Base-by-base conservation (phyloP, 2,888 invertebrate genomes). In the Metopia argyrocephala region DNA sequence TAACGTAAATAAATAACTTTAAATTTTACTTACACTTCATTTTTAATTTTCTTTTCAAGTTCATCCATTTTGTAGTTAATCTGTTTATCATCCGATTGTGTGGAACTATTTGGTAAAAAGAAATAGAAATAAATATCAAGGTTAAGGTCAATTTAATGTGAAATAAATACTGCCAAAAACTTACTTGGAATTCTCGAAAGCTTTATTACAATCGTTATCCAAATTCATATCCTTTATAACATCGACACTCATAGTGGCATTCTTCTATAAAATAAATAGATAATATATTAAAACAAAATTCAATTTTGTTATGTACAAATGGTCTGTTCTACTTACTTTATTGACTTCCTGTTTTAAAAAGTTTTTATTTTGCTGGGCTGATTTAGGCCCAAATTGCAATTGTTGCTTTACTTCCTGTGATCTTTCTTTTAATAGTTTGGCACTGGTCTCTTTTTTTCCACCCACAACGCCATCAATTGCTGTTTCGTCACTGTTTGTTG, bases 181-280 rank as follows among this genome's bases (percentile, higher is more conserved):
- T 86, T 84, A 90, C 90, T 87, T 89, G 83, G 87, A 87, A 84
- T 90, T 87, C 78, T 89, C 90, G 84, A 88, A 87, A 82, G 90
- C 85, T 86, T 89, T 90, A 74, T 88, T 90, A 73, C 87, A 87
- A 85, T 90, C 89, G 87, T 89, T 90, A 85, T 88, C 90, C 84
- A 90, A 88, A 82, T 86, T 86, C 82, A 86, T 85, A 82, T 87
- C 87, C 83, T 88, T 86, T 82, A 88, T 88, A 76, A 90, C 89
- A 87, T 90, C 90, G 85, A 90, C 90, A 89, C 90, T 91, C 91
- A 91, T 90, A 86, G 88, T 90, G 86, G 86, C 90, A 90, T 90
- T 86, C 87, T 88, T 87, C 89, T 89, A 31, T 6, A 7, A 56
- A 38, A 76, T 25, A 64, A 65, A 2, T 23, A 69, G 52, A 71